These are phyloP conservation scores for Drosophila pectinifera DNA, from an alignment of 1,140 invertebrate species.

Conservation along the genomic window DNA sequence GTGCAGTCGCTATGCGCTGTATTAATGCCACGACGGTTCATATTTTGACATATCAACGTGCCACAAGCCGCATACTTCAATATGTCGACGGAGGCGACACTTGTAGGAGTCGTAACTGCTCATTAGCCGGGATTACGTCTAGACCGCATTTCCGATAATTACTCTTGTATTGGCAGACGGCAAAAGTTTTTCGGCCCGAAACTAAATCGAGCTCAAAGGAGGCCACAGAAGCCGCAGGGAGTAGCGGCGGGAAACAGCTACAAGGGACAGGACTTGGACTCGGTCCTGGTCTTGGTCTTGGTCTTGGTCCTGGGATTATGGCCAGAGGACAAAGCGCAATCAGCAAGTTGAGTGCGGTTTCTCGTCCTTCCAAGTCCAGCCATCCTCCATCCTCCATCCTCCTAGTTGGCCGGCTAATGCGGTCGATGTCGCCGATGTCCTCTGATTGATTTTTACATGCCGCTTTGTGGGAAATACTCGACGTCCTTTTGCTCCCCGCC, in stretches of 20 bases:
- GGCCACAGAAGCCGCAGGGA: conserved; percentile 55
- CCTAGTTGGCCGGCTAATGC: conserved; percentile 76
- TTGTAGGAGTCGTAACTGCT: conserved; percentile 62
- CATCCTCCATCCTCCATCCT: conserved; percentile 3
- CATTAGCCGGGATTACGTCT: conserved; percentile 78
- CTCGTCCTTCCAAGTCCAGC: conserved; percentile 7
- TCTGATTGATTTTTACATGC: conserved; percentile 80
- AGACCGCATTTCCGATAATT: conserved; percentile 81
- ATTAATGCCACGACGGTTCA: conserved; percentile 52
- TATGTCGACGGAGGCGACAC: conserved; percentile 38
- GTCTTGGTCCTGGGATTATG: conserved; percentile 49
- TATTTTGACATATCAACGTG: conserved; percentile 54
- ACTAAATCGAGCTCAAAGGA: conserved; percentile 73
- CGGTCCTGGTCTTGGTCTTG: background rate
- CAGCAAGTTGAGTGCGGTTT: conserved; percentile 73
- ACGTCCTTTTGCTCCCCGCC: background rate
- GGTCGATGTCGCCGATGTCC: conserved; percentile 64
- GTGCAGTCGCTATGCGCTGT: conserved; percentile 47
- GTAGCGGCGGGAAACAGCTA: background rate
- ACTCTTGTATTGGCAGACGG: conserved; percentile 73
- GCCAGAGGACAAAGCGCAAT: conserved; percentile 66
- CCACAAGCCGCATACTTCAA: conserved; percentile 28
- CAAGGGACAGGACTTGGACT: conserved; percentile 12
- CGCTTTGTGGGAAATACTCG: conserved; percentile 31
- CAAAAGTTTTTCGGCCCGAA: conserved; percentile 69